A percentile compares a stretch with the other conserved stretches of the same genome.
Conservation (phyloP, 2,113 vertebrate species). For the Vanacampus margaritifer region DNA sequence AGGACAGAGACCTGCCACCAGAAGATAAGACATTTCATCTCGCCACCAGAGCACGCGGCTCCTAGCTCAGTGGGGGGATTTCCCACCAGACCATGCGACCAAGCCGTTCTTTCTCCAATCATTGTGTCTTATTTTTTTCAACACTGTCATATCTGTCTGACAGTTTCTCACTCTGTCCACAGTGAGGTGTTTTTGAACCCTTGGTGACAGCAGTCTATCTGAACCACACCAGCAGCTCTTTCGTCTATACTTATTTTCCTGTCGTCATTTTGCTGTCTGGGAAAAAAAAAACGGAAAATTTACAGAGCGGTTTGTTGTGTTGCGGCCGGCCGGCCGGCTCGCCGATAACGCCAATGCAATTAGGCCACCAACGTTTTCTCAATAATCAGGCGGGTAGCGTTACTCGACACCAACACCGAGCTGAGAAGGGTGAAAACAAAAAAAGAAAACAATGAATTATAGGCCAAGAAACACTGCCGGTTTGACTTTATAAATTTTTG, state of each 20-base stretch:
- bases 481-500: constrained; percentile 37
- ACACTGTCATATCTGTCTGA: constrained; percentile 28
- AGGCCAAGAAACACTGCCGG: constrained; percentile 25
- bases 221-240: constrained; percentile 19
- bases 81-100: constrained; percentile 61
- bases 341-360: constrained; percentile 50
- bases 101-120: constrained; percentile 44
- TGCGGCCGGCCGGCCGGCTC: constrained; percentile 24
- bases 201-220: constrained; percentile 41
- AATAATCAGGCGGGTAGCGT: constrained; percentile 36
- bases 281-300: constrained; percentile 16
- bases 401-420: constrained; percentile 14
- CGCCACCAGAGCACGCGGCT: constrained; percentile 52
- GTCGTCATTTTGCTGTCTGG: constrained; percentile 7
- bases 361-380: constrained; percentile 32
- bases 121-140: constrained; percentile 21
- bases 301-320: constrained; percentile 25
- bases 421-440: constrained; percentile 12
- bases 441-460: constrained; percentile 30
- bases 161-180: constrained; percentile 30
- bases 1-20: constrained; percentile 69
- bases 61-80: constrained; percentile 58
- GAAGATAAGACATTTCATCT: constrained; percentile 73
- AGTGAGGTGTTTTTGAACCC: constrained; percentile 39
- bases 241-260: constrained; percentile 28